A percentile compares a stretch with the other conserved stretches of the same genome.
phyloP scores from a whole-genome alignment of 2,113 vertebrate species.

The Neomonachus schauinslandi region DNA sequence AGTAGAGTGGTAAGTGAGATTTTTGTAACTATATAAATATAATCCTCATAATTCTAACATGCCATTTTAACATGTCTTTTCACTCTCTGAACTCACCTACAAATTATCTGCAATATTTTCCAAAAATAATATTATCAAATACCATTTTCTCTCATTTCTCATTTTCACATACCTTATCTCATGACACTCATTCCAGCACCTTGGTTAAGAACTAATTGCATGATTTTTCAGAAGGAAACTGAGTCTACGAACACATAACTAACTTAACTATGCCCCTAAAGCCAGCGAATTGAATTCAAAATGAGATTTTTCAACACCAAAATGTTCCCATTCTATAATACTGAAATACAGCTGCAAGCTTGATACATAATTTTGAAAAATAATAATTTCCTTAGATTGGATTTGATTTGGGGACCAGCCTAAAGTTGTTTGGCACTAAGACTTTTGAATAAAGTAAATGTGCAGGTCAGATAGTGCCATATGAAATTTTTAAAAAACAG shows the following conservation, averaged over 20 bases:
- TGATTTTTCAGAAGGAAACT: neutral
- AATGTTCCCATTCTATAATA: neutral
- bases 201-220: neutral
- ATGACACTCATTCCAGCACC: neutral
- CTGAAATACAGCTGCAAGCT: neutral
- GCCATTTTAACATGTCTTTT: neutral
- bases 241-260: neutral
- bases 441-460: slow-evolving; percentile 5
- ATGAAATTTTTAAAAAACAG: neutral
- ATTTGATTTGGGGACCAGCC: neutral
- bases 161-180: neutral
- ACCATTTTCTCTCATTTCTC: neutral
- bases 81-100: neutral
- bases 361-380: neutral
- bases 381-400: neutral
- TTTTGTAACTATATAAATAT: neutral
- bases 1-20: neutral
- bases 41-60: neutral
- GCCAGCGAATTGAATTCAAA: neutral
- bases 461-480: neutral
- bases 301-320: neutral
- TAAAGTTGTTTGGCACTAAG: neutral
- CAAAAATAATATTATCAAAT: neutral
- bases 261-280: neutral
- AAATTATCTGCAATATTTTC: neutral